phyloP scores from a whole-genome alignment of 2,113 vertebrate genomes.

The Tautogolabrus adspersus region DNA sequence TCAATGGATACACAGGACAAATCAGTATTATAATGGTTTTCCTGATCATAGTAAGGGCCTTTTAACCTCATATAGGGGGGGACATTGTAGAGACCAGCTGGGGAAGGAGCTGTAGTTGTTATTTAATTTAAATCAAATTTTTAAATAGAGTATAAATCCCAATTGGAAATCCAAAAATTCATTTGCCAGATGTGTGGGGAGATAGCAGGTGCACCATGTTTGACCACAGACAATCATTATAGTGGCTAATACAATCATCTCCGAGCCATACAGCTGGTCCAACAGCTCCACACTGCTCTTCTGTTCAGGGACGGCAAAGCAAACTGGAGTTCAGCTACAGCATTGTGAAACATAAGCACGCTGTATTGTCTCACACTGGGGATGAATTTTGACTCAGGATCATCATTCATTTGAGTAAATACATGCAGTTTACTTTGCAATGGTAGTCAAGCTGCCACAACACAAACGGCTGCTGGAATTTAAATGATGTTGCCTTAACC shows the following conservation, averaged over 20 bases:
- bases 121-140: slow-evolving; percentile 12
- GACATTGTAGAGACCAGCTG: background rate
- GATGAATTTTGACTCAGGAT: slow-evolving; percentile 43
- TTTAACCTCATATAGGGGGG: slow-evolving; percentile 23
- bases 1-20: slow-evolving; percentile 26
- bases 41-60: slow-evolving; percentile 20
- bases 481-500: slow-evolving; percentile 63
- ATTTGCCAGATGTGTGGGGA: slow-evolving; percentile 22
- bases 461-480: slow-evolving; percentile 64
- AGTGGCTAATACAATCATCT: slow-evolving; percentile 36
- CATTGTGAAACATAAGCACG: slow-evolving; percentile 33
- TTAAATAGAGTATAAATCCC: slow-evolving; percentile 5
- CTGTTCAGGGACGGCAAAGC: slow-evolving; percentile 2
- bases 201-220: slow-evolving; percentile 29
- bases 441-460: slow-evolving; percentile 45
- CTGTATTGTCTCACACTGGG: slow-evolving; percentile 45
- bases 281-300: slow-evolving; percentile 16
- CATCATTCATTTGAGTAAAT: slow-evolving; percentile 63
- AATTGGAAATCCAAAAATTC: slow-evolving; percentile 11
- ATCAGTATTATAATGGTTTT: slow-evolving; percentile 32
- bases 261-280: slow-evolving; percentile 36
- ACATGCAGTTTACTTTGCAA: slow-evolving; percentile 45
- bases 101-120: slow-evolving; percentile 12
- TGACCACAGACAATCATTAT: slow-evolving; percentile 43
- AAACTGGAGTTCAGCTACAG: slow-evolving; percentile 23